Evolutionary conservation across 37 sponge, comb jelly and placozoan genomes (phyloP).

Genomic region (Bolinopsis microptera): DNA sequence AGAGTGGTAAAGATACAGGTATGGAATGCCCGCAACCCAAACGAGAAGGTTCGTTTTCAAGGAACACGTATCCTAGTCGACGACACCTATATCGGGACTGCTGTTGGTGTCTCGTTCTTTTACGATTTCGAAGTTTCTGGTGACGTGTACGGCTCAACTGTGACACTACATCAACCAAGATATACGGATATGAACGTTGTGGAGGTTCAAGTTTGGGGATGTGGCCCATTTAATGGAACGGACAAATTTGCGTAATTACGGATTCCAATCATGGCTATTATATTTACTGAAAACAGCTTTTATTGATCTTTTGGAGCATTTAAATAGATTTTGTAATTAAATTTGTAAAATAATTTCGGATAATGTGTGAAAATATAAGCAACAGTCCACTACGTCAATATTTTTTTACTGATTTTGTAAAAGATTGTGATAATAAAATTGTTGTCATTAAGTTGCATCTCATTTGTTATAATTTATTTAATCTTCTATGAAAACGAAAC

Average conservation of each 20-base stretch:
- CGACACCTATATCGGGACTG: not conserved
- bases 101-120: not conserved
- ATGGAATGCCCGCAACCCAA: not conserved
- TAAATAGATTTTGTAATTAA: too few species aligned
- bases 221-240: not conserved
- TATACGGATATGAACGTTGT: not conserved
- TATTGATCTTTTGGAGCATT: too few species aligned
- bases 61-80: not conserved
- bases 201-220: not conserved
- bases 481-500: too few species aligned
- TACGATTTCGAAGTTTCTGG: not conserved
- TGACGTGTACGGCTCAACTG: not conserved
- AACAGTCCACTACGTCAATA: too few species aligned
- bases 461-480: too few species aligned
- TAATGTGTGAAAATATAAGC: too few species aligned
- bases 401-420: too few species aligned
- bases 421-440: too few species aligned
- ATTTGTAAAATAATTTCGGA: too few species aligned
- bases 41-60: not conserved
- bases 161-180: not conserved
- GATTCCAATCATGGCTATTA: too few species aligned
- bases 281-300: too few species aligned
- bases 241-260: not conserved
- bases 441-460: too few species aligned
- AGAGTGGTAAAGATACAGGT: not conserved